Conservation (phyloP, 2,888 invertebrate genomes). For the Hirudinaria manillensis region DNA sequence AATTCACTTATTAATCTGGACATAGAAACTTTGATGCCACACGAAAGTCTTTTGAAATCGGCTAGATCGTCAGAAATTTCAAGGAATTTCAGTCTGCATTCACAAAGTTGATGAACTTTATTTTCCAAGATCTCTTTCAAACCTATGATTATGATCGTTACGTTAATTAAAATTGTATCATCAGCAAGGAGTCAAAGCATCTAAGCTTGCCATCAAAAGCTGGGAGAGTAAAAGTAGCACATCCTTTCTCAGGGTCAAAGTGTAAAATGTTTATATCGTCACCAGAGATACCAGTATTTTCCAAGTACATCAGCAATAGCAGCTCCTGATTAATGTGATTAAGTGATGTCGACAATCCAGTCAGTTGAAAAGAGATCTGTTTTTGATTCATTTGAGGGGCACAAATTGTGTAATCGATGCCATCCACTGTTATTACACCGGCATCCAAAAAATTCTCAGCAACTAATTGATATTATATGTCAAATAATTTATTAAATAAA, state of each 20-base stretch:
- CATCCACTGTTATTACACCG: neutral
- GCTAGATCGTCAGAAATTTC: slow-evolving; percentile 3
- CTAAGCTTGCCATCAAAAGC: neutral
- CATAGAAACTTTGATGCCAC: slow-evolving; percentile 4
- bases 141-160: too few species aligned
- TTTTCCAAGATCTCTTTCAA: neutral
- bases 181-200: neutral
- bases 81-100: neutral
- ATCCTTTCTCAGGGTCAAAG: slow-evolving; percentile 9
- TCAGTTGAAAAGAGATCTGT: neutral
- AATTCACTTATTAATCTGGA: neutral
- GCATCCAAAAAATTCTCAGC: slow-evolving; percentile 7
- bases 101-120: neutral
- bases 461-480: neutral
- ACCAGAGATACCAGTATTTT: neutral
- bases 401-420: neutral
- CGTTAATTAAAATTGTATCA: neutral
- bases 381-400: neutral
- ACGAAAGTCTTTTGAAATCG: slow-evolving; percentile 4
- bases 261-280: neutral
- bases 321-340: too few species aligned
- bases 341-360: neutral
- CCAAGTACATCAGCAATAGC: neutral
- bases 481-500: too few species aligned
- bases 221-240: neutral